Conservation (phyloP, 2,113 vertebrate species). For the Otocyon megalotis region DNA sequence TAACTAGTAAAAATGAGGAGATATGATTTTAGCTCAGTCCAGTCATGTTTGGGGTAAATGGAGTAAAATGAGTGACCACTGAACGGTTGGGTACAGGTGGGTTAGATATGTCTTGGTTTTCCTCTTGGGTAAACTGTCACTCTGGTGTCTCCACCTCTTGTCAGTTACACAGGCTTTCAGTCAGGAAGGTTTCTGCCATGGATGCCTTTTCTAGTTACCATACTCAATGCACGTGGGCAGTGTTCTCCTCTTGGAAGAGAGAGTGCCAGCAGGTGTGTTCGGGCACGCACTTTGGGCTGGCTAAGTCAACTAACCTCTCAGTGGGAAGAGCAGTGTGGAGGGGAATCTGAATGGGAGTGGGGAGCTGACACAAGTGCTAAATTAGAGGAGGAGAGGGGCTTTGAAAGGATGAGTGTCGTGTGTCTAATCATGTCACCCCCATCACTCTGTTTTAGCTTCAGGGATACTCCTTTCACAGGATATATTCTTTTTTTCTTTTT, state of each 20-base stretch:
- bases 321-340: background rate
- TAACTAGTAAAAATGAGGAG: background rate
- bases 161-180: background rate
- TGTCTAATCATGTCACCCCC: background rate
- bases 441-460: background rate
- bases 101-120: background rate
- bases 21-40: background rate
- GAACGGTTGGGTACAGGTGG: background rate
- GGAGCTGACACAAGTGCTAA: background rate
- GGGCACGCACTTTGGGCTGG: background rate
- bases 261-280: accelerated
- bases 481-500: background rate
- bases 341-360: too few relatives aligned
- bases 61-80: background rate
- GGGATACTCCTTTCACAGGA: background rate
- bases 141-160: background rate
- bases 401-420: background rate
- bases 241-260: background rate
- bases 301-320: background rate
- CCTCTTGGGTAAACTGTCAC: background rate
- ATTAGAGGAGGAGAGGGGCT: background rate
- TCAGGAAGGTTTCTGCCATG: background rate
- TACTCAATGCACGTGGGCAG: background rate
- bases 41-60: background rate
- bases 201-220: background rate